phyloP scores from a whole-genome alignment of 2,113 vertebrate genomes.

The Lathamus discolor region DNA sequence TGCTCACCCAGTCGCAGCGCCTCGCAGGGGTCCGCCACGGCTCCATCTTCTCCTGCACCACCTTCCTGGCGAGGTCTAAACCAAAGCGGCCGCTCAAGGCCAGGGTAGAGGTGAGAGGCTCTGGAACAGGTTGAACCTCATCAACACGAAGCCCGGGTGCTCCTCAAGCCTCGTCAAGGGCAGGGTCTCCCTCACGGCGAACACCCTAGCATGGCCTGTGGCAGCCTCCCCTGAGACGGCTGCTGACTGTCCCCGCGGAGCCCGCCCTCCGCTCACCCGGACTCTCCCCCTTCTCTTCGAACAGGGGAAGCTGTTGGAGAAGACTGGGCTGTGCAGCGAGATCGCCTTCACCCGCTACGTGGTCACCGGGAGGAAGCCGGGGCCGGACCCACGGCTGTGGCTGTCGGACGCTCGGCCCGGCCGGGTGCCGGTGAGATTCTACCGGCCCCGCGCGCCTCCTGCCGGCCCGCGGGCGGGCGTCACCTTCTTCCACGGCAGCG shows the following conservation, averaged over 20 bases:
- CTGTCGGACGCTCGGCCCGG: not conserved
- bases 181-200: not conserved
- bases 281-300: not conserved
- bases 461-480: not conserved
- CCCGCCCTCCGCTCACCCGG: not conserved
- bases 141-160: not conserved
- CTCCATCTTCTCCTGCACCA: not conserved
- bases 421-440: not conserved
- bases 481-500: conserved; percentile 6
- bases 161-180: not conserved
- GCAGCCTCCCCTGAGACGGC: not conserved
- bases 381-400: not conserved
- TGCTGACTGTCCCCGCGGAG: not conserved
- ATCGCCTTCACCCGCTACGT: not conserved
- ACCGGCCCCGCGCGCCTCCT: not conserved
- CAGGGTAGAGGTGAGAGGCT: not conserved
- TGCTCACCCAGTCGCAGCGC: not conserved
- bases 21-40: not conserved
- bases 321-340: not conserved
- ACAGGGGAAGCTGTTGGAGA: not conserved
- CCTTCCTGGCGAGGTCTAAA: not conserved
- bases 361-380: not conserved
- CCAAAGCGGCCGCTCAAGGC: not conserved
- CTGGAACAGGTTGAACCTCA: not conserved
- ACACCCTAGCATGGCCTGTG: not conserved